Conservation (phyloP, 2,797 vertebrate species). For the Peromyscus melanophrys region DNA sequence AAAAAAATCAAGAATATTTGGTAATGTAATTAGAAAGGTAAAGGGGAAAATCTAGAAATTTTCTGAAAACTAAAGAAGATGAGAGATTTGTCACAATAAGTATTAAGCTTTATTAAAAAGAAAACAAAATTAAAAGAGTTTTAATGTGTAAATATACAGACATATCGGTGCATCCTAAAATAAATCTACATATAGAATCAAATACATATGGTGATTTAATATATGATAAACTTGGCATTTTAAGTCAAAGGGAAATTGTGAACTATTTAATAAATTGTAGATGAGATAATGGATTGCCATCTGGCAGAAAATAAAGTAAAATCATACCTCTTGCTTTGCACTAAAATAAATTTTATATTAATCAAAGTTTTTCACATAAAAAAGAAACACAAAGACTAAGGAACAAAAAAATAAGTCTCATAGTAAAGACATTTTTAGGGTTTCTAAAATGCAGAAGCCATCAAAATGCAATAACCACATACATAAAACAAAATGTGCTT, state of each 20-base stretch:
- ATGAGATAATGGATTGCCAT: background rate
- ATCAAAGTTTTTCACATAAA: background rate
- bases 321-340: background rate
- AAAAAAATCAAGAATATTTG: background rate
- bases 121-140: background rate
- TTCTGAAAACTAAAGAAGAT: background rate
- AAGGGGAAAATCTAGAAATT: background rate
- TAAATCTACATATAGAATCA: background rate
- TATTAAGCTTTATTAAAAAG: background rate
- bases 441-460: background rate
- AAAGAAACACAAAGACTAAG: background rate
- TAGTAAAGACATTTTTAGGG: background rate
- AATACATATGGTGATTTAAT: conserved; percentile 40
- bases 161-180: background rate
- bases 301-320: conserved; percentile 38
- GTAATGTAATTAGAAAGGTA: background rate
- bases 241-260: background rate
- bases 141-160: background rate
- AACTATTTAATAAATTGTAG: conserved; percentile 38
- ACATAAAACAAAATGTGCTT: background rate
- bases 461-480: background rate
- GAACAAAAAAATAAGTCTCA: background rate
- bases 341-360: background rate
- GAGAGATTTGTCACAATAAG: background rate
- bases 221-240: conserved; percentile 55